These are phyloP conservation scores for Octomys mimax DNA, from an alignment of 2,797 vertebrate species.

Conservation along the genomic window DNA sequence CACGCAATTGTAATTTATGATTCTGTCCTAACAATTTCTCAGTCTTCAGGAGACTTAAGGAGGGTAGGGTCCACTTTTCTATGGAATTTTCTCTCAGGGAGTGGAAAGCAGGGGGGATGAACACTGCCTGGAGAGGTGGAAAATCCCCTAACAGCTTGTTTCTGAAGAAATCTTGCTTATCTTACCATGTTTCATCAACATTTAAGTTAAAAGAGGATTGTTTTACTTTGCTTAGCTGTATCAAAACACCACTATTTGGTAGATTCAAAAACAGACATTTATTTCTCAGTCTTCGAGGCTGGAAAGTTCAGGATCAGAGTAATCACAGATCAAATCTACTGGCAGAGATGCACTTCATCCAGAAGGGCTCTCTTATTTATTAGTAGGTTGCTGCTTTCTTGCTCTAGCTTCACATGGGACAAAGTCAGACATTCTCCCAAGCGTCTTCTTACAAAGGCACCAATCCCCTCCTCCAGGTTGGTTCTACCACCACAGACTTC, in stretches of 20 bases:
- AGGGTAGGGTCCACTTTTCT: neutral
- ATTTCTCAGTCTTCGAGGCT: neutral
- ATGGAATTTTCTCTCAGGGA: neutral
- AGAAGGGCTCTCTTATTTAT: neutral
- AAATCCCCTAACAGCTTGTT: neutral
- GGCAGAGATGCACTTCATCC: neutral
- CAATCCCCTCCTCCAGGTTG: neutral
- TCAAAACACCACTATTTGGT: neutral
- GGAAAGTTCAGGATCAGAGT: neutral
- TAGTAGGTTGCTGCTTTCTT: neutral
- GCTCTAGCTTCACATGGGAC: neutral
- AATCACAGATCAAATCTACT: neutral
- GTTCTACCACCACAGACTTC: neutral
- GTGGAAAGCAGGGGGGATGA: neutral
- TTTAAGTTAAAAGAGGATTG: neutral
- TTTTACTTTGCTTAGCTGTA: neutral
- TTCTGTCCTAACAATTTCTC: neutral
- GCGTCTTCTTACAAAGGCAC: neutral
- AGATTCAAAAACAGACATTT: neutral
- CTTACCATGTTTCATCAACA: neutral
- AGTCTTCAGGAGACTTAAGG: neutral
- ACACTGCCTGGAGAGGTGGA: neutral
- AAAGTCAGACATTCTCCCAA: neutral
- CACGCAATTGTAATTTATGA: neutral
- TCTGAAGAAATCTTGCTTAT: neutral